Base-by-base conservation (phyloP, 2,113 vertebrate genomes). In the Poeciliopsis turrubarensis region DNA sequence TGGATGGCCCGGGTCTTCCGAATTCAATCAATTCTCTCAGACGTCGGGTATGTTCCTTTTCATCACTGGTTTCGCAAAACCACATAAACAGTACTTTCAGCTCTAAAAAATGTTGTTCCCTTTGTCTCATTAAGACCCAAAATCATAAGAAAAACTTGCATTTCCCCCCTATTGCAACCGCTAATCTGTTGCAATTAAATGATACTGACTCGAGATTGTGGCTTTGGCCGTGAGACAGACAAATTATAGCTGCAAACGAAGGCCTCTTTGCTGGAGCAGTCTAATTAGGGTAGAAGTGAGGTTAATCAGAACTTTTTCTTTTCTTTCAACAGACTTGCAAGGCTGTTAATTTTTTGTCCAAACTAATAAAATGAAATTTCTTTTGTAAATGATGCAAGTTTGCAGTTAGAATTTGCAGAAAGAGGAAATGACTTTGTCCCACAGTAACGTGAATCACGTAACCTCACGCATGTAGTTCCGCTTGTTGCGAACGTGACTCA, bases 151-250 rank as follows among this genome's bases (percentile, higher is more conserved):
- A 91, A 91, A 89, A 83, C 69, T 64, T 61, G 72, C 72, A 31
- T 79, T 75, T 89, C 73, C 78, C 9, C 51, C 47, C 19, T 83
- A 73, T 32, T 22, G n/a, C 57, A 61, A 65, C 78, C 47, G 65
- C 83, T 84, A 80, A 89, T 91, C 73, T 87, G 73, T 68, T 66
- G 69, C 70, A 80, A 77, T 91, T 89, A 87, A 81, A 86, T 17
- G 62, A 83, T 22, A 81, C 65, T 60, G 82, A 81, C 77, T 84
- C 78, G 60, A 72, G 82, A 87, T 89, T 78, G 79, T 11, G 47
- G 66, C 67, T 65, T 31, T 64, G 76, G 75, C 86, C 68, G n/a
- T 14, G 64, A 81, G 68, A 65, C 73, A 71, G 51, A 77, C 41
- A 79, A 26, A 69, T 64, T 70, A 6, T 54, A 75, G 77, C 47